phyloP scores from a whole-genome alignment of 2,888 invertebrate species.

The Hirudinaria manillensis region DNA sequence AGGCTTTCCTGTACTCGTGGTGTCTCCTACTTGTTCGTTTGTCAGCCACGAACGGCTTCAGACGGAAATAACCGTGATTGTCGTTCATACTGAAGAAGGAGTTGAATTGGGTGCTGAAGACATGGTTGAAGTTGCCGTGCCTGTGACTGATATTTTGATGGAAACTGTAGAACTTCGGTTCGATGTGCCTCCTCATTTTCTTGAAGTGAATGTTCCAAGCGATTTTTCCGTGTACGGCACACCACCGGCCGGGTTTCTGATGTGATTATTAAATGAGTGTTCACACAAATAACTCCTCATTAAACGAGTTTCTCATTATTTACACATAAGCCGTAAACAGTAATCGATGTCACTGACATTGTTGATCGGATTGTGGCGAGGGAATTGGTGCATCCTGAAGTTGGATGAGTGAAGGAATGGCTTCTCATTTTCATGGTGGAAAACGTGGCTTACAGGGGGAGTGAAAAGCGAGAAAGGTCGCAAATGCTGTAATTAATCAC shows the following conservation, averaged over 20 bases:
- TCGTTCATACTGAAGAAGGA: constrained; percentile 6
- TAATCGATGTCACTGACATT: too few species aligned
- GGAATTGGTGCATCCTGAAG: too few species aligned
- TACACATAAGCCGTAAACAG: not conserved
- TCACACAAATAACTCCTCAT: too few species aligned
- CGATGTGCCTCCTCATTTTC: not conserved
- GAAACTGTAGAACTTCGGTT: constrained; percentile 8
- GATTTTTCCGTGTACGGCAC: constrained; percentile 16
- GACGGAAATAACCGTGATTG: not conserved
- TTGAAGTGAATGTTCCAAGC: constrained; percentile 23
- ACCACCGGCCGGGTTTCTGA: constrained; percentile 16
- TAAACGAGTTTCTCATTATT: not conserved
- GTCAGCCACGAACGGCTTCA: constrained; percentile 1
- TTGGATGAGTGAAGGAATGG: too few species aligned
- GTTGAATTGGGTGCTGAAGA: constrained; percentile 18
- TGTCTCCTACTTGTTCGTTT: not conserved
- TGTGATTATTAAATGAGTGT: not conserved
- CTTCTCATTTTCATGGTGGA: not conserved
- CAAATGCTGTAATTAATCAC: not conserved
- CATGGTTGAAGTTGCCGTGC: constrained; percentile 1
- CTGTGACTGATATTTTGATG: constrained; percentile 15
- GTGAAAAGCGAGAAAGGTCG: not conserved
- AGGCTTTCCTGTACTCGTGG: constrained; percentile 8
- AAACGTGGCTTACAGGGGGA: not conserved
- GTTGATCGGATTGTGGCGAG: too few species aligned